Evolutionary conservation across 2,113 vertebrate species (phyloP), one percentile per base, ranked within the genome.

Genomic region (Calyptomena viridis): DNA sequence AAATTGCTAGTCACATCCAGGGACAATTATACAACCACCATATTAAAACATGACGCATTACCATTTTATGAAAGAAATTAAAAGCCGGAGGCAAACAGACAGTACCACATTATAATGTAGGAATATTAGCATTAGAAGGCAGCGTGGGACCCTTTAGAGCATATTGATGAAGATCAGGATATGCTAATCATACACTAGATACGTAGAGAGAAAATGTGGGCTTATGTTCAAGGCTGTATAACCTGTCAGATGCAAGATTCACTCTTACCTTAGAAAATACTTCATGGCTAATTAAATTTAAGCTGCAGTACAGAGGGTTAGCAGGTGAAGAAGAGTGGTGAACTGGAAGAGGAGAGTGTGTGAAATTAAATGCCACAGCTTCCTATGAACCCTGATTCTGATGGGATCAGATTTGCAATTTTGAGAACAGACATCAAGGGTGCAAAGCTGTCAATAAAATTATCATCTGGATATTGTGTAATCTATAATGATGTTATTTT

Each of bases 1-100:
- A 78, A 96, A 84, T 91, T 87, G 12, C n/a, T 84, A 75, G 42
- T 89, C 68, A 72, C 35, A 87, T 81, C 47, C 50, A 20, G 50
- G 90, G 47, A 90, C 42, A 86, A 69, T 93, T 90, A 95, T 22
- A 67, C 56, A 91, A n/a, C 33, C 22, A 72, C 39, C 68, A 31
- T 59, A 93, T 60, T 86, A 81, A 83, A 96, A 47, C 59, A 84
- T 5, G 21, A 68, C 8, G 6, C 50, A 59, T 80, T 85, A 77
- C 11, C 8, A 14, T 94, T 83, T 94, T 59, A 81, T 81, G 76
- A 78, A 89, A 93, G 76, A 89, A 94, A 92, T 92, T 77, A 92
- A 93, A 94, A 84, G 39, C 68, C 73, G 68, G 95, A 90, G 86
- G 76, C 91, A 84, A 94, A 77, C 50, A 91, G 77, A 68, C 40